phyloP scores from a whole-genome alignment of 2,888 invertebrate species.

The Cerastoderma edule region DNA sequence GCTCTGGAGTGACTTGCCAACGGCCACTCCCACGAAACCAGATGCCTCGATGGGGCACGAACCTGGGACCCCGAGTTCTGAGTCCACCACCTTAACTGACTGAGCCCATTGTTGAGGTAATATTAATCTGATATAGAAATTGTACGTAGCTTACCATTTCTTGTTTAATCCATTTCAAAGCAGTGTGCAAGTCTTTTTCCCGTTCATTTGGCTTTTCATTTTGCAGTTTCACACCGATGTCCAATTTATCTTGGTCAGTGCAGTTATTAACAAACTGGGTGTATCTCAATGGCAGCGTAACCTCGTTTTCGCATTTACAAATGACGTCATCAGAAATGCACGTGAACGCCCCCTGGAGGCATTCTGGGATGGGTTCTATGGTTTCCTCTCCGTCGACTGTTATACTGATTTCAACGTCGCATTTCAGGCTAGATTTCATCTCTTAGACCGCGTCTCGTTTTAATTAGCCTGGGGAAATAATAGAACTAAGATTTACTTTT shows the following conservation, averaged over 20 bases:
- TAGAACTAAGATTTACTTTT: too few relatives aligned
- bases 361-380: constrained; percentile 53
- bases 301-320: constrained; percentile 35
- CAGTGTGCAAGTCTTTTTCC: constrained; percentile 71
- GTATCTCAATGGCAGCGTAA: constrained; percentile 60
- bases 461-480: too few relatives aligned
- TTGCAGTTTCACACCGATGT: constrained; percentile 16
- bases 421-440: constrained; percentile 53
- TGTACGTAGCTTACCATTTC: constrained; percentile 80
- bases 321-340: constrained; percentile 26
- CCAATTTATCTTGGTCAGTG: constrained; percentile 40
- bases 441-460: neutral
- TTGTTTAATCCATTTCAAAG: constrained; percentile 77
- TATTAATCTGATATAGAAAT: too few relatives aligned
- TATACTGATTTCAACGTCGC: constrained; percentile 63
- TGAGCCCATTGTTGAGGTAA: too few relatives aligned
- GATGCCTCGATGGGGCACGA: too few relatives aligned
- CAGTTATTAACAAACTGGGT: constrained; percentile 43
- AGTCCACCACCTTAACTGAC: too few relatives aligned
- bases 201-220: constrained; percentile 53
- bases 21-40: too few relatives aligned
- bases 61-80: too few relatives aligned
- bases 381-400: constrained; percentile 54
- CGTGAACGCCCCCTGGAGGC: constrained; percentile 55
- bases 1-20: too few relatives aligned